phyloP scores from a whole-genome alignment of 1,140 invertebrate species.

The Bombus cullumanus region DNA sequence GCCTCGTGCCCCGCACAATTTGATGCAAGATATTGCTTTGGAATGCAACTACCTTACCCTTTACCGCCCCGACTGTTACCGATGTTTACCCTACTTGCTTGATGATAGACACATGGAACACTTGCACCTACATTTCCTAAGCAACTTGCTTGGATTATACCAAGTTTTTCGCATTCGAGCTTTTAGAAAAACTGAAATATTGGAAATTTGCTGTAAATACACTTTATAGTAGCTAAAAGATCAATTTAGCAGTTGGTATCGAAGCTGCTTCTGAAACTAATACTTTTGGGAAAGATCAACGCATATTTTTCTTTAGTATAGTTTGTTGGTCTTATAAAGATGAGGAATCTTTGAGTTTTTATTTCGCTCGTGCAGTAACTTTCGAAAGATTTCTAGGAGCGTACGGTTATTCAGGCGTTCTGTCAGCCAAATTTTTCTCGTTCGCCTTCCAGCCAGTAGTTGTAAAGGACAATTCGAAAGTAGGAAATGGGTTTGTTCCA shows the following conservation, averaged over 20 bases:
- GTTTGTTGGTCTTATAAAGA: not conserved
- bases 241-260: not conserved
- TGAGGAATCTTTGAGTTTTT: not conserved
- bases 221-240: too few relatives aligned
- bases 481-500: not conserved
- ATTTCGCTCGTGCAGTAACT: not conserved
- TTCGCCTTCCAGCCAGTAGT: not conserved
- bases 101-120: conserved; percentile 41
- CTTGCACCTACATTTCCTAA: conserved; percentile 29
- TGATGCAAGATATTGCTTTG: conserved; percentile 74
- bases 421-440: conserved; percentile 8
- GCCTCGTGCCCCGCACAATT: conserved; percentile 71
- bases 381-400: not conserved
- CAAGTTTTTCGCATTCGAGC: not conserved
- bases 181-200: not conserved
- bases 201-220: not conserved
- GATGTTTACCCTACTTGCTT: conserved; percentile 70
- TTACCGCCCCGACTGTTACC: conserved; percentile 67
- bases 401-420: not conserved
- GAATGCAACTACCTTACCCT: conserved; percentile 68
- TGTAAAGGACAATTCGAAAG: not conserved
- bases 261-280: not conserved
- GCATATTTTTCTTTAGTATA: not conserved
- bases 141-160: not conserved
- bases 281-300: too few relatives aligned